Percentiles rank a stretch among this genome's conserved stretches.
Evolutionary conservation across 2,888 invertebrate species (phyloP).

Genomic region (Automeris io): DNA sequence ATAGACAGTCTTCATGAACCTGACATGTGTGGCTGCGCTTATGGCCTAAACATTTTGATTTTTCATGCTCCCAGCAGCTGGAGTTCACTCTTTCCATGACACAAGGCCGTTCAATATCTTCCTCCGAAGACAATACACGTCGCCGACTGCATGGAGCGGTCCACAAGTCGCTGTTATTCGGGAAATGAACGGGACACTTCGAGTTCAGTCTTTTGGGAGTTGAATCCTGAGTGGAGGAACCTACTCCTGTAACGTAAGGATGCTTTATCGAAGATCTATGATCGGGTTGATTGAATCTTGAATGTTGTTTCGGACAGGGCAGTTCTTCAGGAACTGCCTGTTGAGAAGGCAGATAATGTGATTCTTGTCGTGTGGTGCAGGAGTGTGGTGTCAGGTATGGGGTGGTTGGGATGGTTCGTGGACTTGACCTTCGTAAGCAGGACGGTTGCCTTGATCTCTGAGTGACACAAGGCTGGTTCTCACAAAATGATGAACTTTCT

Average conservation of each 20-base stretch:
- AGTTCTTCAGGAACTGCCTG: background rate
- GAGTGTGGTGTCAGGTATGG: background rate
- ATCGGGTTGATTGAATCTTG: background rate
- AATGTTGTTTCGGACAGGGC: constrained; percentile 3
- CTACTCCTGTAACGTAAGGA: background rate
- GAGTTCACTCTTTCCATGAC: constrained; percentile 16
- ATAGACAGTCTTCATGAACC: background rate
- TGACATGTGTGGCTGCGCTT: background rate
- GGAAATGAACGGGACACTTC: background rate
- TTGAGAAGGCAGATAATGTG: background rate
- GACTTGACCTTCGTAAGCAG: background rate
- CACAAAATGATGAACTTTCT: constrained; percentile 3
- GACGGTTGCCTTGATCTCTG: background rate
- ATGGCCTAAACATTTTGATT: constrained; percentile 11
- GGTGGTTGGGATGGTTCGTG: background rate
- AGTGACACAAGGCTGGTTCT: background rate
- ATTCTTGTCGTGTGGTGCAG: background rate
- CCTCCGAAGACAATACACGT: constrained; percentile 11
- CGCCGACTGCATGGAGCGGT: constrained; percentile 8
- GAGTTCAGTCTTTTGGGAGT: background rate
- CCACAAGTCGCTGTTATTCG: constrained; percentile 20
- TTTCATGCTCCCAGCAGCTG: constrained; percentile 19
- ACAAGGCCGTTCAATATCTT: constrained; percentile 12
- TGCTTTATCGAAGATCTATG: background rate
- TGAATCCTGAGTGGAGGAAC: background rate